A percentile compares a stretch with the other conserved stretches of the same genome.
These are phyloP conservation scores for Ciconia boyciana DNA, from an alignment of 2,113 vertebrate species.

Conservation along the genomic window DNA sequence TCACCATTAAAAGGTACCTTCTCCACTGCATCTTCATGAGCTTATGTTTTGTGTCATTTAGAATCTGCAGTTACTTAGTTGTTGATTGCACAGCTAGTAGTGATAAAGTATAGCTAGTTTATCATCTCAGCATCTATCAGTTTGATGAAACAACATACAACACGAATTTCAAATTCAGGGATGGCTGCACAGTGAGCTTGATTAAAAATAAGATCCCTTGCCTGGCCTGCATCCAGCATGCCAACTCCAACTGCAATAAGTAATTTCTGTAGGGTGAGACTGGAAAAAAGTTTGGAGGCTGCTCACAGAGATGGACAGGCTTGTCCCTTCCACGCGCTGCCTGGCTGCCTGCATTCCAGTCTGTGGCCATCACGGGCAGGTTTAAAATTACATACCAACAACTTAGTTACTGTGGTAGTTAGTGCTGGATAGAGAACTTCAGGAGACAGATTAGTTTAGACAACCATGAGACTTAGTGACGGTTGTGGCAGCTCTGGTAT, in stretches of 20 bases:
- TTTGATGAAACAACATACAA: background rate
- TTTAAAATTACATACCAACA: background rate
- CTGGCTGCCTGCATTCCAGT: background rate
- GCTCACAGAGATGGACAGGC: accelerated
- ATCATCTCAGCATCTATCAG: background rate
- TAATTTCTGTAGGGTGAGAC: background rate
- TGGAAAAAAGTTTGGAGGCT: background rate
- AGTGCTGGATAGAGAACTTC: background rate
- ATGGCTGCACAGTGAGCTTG: background rate
- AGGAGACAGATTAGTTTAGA: background rate
- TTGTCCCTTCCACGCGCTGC: accelerated
- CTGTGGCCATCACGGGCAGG: background rate
- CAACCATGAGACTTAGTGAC: background rate
- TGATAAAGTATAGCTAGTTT: background rate
- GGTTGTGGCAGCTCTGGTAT: background rate
- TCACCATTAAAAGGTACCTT: background rate
- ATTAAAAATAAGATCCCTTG: background rate
- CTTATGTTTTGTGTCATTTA: background rate
- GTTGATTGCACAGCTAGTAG: background rate
- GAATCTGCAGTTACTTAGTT: background rate
- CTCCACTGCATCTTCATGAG: background rate
- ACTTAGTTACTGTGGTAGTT: background rate
- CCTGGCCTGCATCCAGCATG: background rate
- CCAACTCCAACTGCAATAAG: background rate
- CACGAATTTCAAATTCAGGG: background rate